These are phyloP conservation scores for Empidonax alnorum DNA, from an alignment of 2,113 vertebrate species.

Conservation along the genomic window DNA sequence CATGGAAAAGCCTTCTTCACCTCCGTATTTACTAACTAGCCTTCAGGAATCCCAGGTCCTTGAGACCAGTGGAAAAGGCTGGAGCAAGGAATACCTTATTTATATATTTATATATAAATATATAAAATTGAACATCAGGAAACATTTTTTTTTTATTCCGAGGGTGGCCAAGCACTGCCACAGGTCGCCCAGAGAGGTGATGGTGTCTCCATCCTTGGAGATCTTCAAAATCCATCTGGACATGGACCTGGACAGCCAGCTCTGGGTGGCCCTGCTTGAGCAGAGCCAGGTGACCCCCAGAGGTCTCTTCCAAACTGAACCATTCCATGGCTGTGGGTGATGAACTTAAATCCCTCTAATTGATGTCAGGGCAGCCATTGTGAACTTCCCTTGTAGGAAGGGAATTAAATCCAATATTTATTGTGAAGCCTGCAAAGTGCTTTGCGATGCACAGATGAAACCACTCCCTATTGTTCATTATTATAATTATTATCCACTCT, in stretches of 20 bases:
- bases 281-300: neutral
- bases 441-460: neutral
- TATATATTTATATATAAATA: too few relatives aligned
- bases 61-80: neutral
- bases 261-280: neutral
- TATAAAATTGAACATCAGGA: neutral
- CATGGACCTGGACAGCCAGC: neutral
- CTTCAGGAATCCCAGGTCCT: neutral
- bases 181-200: neutral
- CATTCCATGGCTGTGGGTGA: neutral
- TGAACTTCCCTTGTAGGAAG: neutral
- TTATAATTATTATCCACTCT: neutral
- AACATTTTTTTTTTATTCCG: neutral
- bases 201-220: neutral
- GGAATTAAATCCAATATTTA: neutral
- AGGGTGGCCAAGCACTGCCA: neutral
- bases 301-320: neutral
- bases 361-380: neutral
- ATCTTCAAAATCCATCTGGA: neutral
- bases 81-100: neutral
- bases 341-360: neutral
- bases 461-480: neutral
- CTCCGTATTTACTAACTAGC: neutral
- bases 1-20: neutral
- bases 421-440: neutral